A percentile compares a stretch with the other conserved stretches of the same genome.
Conservation (phyloP, 2,113 vertebrate species). For the Dunckerocampus dactyliophorus region DNA sequence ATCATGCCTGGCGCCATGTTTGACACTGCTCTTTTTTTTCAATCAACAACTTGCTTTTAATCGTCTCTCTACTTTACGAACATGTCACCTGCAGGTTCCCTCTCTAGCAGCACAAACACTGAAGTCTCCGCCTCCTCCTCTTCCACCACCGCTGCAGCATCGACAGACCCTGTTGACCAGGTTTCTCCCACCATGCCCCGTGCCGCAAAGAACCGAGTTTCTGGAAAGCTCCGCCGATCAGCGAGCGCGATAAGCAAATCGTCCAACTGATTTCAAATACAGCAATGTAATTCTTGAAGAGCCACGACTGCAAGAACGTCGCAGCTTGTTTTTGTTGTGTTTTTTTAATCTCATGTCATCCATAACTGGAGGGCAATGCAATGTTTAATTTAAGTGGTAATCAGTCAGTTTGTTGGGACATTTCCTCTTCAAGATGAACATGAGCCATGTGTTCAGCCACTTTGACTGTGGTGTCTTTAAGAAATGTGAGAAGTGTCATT, state of each 20-base stretch:
- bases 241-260: constrained; percentile 77
- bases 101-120: constrained; percentile 72
- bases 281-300: constrained; percentile 53
- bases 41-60: background rate
- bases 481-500: constrained; percentile 14
- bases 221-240: constrained; percentile 70
- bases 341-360: constrained; percentile 1
- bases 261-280: constrained; percentile 63
- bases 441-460: constrained; percentile 36
- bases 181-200: constrained; percentile 67
- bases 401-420: constrained; percentile 40
- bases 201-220: constrained; percentile 69
- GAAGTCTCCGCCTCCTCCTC: constrained; percentile 44
- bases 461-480: constrained; percentile 26
- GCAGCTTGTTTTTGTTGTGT: background rate
- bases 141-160: constrained; percentile 19
- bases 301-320: constrained; percentile 45
- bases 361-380: constrained; percentile 56
- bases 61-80: constrained; percentile 9
- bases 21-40: constrained; percentile 6
- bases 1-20: constrained; percentile 1
- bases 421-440: constrained; percentile 43
- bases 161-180: constrained; percentile 59
- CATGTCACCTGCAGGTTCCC: constrained; percentile 73
- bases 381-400: constrained; percentile 56